Evolutionary conservation across 2,113 vertebrate genomes (phyloP).

Genomic region (Sinocyclocheilus anshuiensis): DNA sequence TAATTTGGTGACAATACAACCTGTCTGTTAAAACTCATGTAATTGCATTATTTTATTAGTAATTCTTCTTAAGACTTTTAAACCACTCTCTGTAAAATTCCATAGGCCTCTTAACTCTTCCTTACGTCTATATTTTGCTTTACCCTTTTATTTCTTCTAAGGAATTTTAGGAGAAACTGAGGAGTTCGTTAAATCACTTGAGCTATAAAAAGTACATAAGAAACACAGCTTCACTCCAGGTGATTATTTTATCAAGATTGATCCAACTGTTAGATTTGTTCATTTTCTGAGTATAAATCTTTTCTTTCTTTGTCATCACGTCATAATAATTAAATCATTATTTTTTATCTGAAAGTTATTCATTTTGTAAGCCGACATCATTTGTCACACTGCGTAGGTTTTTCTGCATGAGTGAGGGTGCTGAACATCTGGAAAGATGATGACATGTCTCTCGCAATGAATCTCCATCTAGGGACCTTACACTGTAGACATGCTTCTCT

Average conservation of each 20-base stretch:
- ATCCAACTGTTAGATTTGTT: not conserved
- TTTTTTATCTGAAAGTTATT: constrained; percentile 5
- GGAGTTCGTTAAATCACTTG: not conserved
- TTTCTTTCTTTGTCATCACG: not conserved
- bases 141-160: not conserved
- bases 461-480: constrained; percentile 19
- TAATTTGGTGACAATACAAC: not conserved
- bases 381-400: constrained; percentile 16
- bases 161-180: not conserved
- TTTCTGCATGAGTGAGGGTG: constrained; percentile 25
- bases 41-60: not conserved
- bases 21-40: not conserved
- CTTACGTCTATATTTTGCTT: not conserved
- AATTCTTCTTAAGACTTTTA: not conserved
- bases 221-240: no score
- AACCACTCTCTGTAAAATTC: not conserved
- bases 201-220: not conserved
- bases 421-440: constrained; percentile 41
- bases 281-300: not conserved
- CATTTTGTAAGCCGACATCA: not conserved
- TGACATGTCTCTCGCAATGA: constrained; percentile 22
- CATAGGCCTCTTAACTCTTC: not conserved
- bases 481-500: not conserved
- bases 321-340: not conserved
- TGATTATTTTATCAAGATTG: not conserved